Conservation (phyloP, 2,888 invertebrate genomes). For the Tryphoninae sp. region DNA sequence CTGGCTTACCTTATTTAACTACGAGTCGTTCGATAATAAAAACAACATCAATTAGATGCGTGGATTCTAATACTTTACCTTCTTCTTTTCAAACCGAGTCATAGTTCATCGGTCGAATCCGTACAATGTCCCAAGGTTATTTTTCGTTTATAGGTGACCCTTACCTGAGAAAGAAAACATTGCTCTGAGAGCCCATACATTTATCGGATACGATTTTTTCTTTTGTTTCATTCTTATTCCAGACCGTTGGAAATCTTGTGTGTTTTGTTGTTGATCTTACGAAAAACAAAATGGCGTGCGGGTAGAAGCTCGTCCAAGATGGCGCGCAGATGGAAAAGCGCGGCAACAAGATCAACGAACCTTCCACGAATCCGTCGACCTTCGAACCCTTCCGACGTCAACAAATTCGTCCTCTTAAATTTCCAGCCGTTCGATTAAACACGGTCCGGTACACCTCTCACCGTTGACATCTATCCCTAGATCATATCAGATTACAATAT, state of each 20-base stretch:
- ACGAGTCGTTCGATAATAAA: neutral
- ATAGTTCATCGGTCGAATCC: slow-evolving; percentile 28
- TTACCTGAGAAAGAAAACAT: slow-evolving; percentile 73
- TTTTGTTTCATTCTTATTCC: slow-evolving; percentile 35
- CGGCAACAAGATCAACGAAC: slow-evolving; percentile 13
- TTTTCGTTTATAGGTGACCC: slow-evolving; percentile 38
- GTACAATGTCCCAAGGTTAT: neutral
- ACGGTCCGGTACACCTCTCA: slow-evolving; percentile 36
- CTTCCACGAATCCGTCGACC: slow-evolving; percentile 4
- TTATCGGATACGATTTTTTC: slow-evolving; percentile 20
- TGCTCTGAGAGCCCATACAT: slow-evolving; percentile 66
- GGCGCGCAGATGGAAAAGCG: slow-evolving; percentile 18
- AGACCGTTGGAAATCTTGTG: slow-evolving; percentile 4
- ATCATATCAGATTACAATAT: slow-evolving; percentile 59
- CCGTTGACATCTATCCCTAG: slow-evolving; percentile 53
- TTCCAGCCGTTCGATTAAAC: slow-evolving; percentile 22
- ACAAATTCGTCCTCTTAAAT: slow-evolving; percentile 24
- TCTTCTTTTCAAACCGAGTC: neutral
- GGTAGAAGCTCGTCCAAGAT: slow-evolving; percentile 24
- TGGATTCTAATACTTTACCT: slow-evolving; percentile 53
- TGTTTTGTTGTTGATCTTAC: slow-evolving; percentile 42
- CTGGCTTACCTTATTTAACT: neutral
- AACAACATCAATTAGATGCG: neutral
- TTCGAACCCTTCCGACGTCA: slow-evolving; percentile 31
- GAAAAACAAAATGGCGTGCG: slow-evolving; percentile 30